Conservation (phyloP, 2,113 vertebrate species). For the Triplophysa dalaica region DNA sequence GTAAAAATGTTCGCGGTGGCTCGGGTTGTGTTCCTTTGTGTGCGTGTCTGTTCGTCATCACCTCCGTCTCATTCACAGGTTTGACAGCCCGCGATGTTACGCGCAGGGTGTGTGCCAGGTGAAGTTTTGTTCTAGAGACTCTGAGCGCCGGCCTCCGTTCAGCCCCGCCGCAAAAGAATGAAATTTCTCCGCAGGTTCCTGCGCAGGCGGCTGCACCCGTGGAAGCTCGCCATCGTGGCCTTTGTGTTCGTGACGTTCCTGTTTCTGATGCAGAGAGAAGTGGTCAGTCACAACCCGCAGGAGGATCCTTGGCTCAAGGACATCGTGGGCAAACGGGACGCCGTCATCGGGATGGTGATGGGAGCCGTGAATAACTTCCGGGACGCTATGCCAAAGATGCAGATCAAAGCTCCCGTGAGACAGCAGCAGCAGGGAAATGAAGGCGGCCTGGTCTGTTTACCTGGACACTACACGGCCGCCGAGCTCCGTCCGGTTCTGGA, state of each 20-base stretch:
- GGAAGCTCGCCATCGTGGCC: conserved; percentile 82
- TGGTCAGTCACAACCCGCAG: conserved; percentile 80
- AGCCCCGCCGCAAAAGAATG: conserved; percentile 74
- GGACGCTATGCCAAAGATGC: conserved; percentile 94
- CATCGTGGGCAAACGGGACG: conserved; percentile 82
- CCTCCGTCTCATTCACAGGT: conserved; percentile 30
- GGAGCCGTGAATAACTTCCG: conserved; percentile 94
- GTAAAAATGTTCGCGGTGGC: neutral
- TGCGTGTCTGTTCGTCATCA: neutral
- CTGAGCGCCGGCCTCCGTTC: conserved; percentile 32
- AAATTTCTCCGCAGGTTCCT: conserved; percentile 77
- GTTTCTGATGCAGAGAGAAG: conserved; percentile 94
- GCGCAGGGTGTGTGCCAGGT: conserved; percentile 47
- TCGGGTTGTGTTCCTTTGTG: neutral
- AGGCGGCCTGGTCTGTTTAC: conserved; percentile 75
- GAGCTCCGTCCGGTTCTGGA: conserved; percentile 87
- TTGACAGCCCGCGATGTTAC: conserved; percentile 39
- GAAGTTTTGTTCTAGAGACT: conserved; percentile 49
- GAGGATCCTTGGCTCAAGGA: conserved; percentile 83
- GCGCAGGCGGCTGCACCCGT: conserved; percentile 78
- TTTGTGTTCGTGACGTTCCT: conserved; percentile 88
- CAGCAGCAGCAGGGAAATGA: conserved; percentile 70
- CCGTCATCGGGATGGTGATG: conserved; percentile 86
- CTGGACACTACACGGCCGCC: conserved; percentile 85
- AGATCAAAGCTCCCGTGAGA: conserved; percentile 89